Evolutionary conservation across 1,140 invertebrate genomes (phyloP), one percentile per base, ranked within the genome.

Genomic region (Dendrolimus kikuchii): DNA sequence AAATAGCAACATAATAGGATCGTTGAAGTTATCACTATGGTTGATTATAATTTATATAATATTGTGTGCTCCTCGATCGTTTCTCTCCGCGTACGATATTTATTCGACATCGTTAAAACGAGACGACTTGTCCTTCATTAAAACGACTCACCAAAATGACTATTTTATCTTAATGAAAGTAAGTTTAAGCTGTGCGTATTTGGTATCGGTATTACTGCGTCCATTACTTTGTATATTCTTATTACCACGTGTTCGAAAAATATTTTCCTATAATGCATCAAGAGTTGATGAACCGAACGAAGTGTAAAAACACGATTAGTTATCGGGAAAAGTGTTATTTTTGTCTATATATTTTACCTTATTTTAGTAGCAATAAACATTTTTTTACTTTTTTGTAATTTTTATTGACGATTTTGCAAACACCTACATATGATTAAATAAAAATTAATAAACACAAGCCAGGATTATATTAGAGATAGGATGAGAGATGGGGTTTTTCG

Each of bases 21-120:
- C 78, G 7, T 63, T 88, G 38, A 87, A 83, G 55, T 62, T 87
- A 49, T 83, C 86, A 9, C 59, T 88, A 39, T 81, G 71, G 57
- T 69, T 88, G 55, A 82, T 86, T 55, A 51, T 71, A 10, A 51
- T 79, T 9, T 86, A 81, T 55, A 55, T 79, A 45, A 43, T 78
- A 8, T 60, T 86, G 36, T 80, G 79, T 60, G 64, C 64, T 5
- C 87, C 86, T 6, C 75, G 81, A 4, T 83, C 81, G 10, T 38
- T 76, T n/a, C 56, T 81, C 5, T 68, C 64, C 7, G 66, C 74
- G 5, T 77, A 77, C 56, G 62, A 68, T 46, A 54, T 74, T 42
- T 86, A 77, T 51, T 64, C 64, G 23, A 58, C 51, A 53, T 60
- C 62, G 7, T 62, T 52, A 44, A 60, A 48, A 60, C 54, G 49